Evolutionary conservation across 2,797 vertebrate species (phyloP).

Genomic region (Oryzias dopingdopingensis): DNA sequence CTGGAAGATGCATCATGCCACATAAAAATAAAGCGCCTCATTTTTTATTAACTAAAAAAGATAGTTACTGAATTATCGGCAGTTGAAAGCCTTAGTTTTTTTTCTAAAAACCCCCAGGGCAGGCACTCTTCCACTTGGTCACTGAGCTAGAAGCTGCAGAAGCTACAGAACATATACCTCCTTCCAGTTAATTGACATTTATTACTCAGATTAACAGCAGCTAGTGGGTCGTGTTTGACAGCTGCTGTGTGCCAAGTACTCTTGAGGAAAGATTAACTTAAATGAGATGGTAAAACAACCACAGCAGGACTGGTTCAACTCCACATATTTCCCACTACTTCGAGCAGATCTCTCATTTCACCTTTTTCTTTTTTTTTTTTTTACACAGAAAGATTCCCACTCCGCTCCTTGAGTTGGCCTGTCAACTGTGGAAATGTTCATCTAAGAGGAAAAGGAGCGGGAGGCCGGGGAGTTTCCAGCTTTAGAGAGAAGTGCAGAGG

Average conservation of each 20-base stretch:
- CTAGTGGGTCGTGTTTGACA: conserved; percentile 29
- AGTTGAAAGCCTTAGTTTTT: too few species aligned
- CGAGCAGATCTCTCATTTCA: conserved; percentile 37
- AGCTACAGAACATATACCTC: conserved; percentile 20
- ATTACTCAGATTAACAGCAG: conserved; percentile 48
- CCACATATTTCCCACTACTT: conserved; percentile 8
- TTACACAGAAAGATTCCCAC: conserved; percentile 27
- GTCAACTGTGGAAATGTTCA: conserved; percentile 20
- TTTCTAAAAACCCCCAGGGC: too few species aligned
- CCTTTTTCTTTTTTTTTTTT: conserved; percentile 26
- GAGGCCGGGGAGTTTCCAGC: conserved; percentile 24
- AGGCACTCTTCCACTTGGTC: too few species aligned
- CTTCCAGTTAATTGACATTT: conserved; percentile 53
- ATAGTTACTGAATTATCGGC: too few species aligned
- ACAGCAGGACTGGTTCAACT: conserved; percentile 26
- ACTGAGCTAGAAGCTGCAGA: conserved; percentile 2
- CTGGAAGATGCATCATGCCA: too few species aligned
- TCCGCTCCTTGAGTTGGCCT: background rate
- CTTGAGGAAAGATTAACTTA: conserved; percentile 40
- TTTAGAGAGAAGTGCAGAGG: conserved; percentile 45
- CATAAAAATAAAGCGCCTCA: too few species aligned
- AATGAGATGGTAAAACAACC: conserved; percentile 44
- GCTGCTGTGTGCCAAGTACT: conserved; percentile 34
- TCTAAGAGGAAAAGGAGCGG: conserved; percentile 5
- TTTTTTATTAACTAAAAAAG: too few species aligned